These are phyloP conservation scores for Chrysolina americana DNA, from an alignment of 2,888 invertebrate genomes.

Conservation along the genomic window DNA sequence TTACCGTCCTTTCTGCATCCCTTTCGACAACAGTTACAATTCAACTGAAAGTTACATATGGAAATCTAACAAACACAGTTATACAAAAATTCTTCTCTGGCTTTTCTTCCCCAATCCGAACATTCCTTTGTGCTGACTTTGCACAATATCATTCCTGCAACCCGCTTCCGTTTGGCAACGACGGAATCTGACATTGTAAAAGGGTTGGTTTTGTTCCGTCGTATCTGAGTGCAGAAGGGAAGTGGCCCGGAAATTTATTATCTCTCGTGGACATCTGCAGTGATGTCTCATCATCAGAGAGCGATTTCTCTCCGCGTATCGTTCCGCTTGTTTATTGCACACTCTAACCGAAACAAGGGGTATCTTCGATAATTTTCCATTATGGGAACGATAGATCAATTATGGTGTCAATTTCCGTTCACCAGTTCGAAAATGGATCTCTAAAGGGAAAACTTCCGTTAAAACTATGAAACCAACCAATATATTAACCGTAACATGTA, in stretches of 20 bases:
- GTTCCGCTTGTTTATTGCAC: slow-evolving; percentile 21
- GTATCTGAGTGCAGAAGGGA: slow-evolving; percentile 39
- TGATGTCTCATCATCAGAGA: slow-evolving; percentile 22
- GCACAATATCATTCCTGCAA: slow-evolving; percentile 5
- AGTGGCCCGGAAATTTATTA: slow-evolving; percentile 22
- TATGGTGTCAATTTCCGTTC: not conserved
- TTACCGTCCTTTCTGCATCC: not conserved
- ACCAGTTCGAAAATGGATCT: not conserved
- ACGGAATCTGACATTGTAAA: slow-evolving; percentile 50
- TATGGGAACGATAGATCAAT: slow-evolving; percentile 19
- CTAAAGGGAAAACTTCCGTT: not conserved
- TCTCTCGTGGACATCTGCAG: slow-evolving; percentile 20
- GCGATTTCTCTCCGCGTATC: slow-evolving; percentile 22
- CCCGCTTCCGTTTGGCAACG: slow-evolving; percentile 4
- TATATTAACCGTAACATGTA: no score
- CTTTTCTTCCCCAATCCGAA: not conserved
- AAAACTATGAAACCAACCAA: not conserved
- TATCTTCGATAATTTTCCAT: slow-evolving; percentile 12
- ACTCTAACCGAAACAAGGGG: slow-evolving; percentile 12
- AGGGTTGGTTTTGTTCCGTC: slow-evolving; percentile 51
- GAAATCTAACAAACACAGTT: not conserved
- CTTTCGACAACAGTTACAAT: not conserved
- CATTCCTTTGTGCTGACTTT: slow-evolving; percentile 16
- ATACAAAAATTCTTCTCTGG: not conserved
- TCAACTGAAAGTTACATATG: not conserved